Conservation (phyloP, 2,888 invertebrate genomes). For the Mythimna impura region DNA sequence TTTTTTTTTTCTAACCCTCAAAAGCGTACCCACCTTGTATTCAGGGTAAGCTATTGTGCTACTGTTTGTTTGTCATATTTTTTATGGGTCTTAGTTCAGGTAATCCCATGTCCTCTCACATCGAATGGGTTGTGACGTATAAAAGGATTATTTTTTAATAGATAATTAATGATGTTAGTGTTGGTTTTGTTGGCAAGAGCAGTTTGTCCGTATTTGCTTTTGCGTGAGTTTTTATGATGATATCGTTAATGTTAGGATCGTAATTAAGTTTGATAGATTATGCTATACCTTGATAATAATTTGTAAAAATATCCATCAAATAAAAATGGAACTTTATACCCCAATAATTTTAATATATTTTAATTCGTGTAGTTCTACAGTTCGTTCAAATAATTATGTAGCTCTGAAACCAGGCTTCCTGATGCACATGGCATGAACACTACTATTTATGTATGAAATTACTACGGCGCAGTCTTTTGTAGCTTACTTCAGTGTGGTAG, state of each 20-base stretch:
- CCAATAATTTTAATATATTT: no score
- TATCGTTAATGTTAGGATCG: slow-evolving; percentile 8
- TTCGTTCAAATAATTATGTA: neutral
- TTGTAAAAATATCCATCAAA: neutral
- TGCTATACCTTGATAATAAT: neutral
- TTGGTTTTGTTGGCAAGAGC: slow-evolving; percentile 70
- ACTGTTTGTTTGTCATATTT: slow-evolving; percentile 84
- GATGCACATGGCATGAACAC: neutral
- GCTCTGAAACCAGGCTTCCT: neutral
- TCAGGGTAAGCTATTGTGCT: slow-evolving; percentile 81
- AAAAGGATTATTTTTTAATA: slow-evolving; percentile 89
- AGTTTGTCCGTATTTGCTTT: slow-evolving; percentile 61
- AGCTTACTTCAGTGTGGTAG: neutral
- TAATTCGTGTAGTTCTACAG: neutral
- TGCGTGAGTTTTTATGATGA: slow-evolving; percentile 57
- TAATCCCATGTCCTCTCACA: slow-evolving; percentile 87
- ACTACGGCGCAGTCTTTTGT: neutral
- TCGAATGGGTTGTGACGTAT: slow-evolving; percentile 87
- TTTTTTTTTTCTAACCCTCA: slow-evolving; percentile 68
- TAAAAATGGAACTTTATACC: neutral
- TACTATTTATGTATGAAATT: neutral
- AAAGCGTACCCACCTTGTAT: slow-evolving; percentile 72
- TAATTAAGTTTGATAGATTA: slow-evolving; percentile 47
- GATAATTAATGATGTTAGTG: slow-evolving; percentile 87
- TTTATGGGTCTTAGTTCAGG: slow-evolving; percentile 87